Percentiles rank a stretch among this genome's conserved stretches.
These are phyloP conservation scores for Austrofundulus limnaeus DNA, from an alignment of 2,113 vertebrate genomes.

Conservation along the genomic window DNA sequence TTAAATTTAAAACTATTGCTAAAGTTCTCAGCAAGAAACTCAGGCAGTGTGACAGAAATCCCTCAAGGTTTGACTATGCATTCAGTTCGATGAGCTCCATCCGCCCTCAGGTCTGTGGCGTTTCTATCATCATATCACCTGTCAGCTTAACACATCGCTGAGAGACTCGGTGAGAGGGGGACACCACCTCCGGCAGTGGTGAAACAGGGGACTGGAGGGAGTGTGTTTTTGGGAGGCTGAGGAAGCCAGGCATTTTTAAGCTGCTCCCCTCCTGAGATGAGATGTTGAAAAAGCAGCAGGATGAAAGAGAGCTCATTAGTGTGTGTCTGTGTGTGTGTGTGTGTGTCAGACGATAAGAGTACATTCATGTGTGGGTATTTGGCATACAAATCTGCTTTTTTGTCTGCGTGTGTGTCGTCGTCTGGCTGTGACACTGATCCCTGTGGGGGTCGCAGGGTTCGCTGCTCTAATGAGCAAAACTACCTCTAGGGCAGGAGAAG, in stretches of 20 bases:
- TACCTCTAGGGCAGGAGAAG: slow-evolving; percentile 52
- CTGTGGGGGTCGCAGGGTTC: slow-evolving; percentile 62
- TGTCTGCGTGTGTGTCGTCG: slow-evolving; percentile 35
- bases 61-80: slow-evolving; percentile 43
- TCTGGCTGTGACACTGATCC: slow-evolving; percentile 66
- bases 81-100: slow-evolving; percentile 49
- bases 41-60: slow-evolving; percentile 42
- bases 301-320: slow-evolving; percentile 39
- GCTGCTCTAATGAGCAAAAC: slow-evolving; percentile 74
- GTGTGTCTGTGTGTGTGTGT: slow-evolving; percentile 27
- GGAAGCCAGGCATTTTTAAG: slow-evolving; percentile 53
- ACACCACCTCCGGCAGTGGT: slow-evolving; percentile 48
- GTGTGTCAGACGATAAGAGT: slow-evolving; percentile 38
- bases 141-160: slow-evolving; percentile 55
- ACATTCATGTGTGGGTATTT: slow-evolving; percentile 37
- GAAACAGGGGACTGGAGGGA: slow-evolving; percentile 19
- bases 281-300: slow-evolving; percentile 59
- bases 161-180: slow-evolving; percentile 34
- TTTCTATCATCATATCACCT: slow-evolving; percentile 61
- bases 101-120: slow-evolving; percentile 40
- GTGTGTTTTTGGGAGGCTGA: slow-evolving; percentile 16
- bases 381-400: slow-evolving; percentile 22
- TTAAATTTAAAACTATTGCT: slow-evolving; percentile 33
- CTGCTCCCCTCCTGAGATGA: slow-evolving; percentile 48
- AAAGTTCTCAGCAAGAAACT: slow-evolving; percentile 29